Conservation (phyloP, 2,888 invertebrate genomes). For the Caenorhabditis afra region DNA sequence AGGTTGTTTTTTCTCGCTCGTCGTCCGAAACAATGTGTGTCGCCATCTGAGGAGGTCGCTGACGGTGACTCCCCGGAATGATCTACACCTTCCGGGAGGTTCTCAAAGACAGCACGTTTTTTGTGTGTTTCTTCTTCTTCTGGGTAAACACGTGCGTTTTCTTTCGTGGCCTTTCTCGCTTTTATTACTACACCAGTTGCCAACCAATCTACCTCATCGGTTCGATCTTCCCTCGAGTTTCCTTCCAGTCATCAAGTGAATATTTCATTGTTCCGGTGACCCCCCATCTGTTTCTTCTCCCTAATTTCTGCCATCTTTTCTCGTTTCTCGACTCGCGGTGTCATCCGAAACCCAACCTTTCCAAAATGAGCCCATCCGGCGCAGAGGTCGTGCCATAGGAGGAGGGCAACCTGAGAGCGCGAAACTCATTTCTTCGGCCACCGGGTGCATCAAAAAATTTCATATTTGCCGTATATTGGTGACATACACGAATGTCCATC, state of each 20-base stretch:
- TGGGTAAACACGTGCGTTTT: conserved; percentile 34
- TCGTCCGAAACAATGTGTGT: conserved; percentile 48
- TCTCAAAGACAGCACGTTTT: conserved; percentile 29
- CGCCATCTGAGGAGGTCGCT: conserved; percentile 27
- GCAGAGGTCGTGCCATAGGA: conserved; percentile 43
- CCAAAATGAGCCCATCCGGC: conserved; percentile 26
- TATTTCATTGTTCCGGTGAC: conserved; percentile 18
- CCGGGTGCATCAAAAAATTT: conserved; percentile 32
- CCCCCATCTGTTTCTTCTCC: conserved; percentile 1
- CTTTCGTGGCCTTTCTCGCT: neutral
- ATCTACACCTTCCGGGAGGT: conserved; percentile 50
- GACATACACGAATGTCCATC: conserved; percentile 9
- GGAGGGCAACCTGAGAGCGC: conserved; percentile 52
- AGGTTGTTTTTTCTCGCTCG: neutral
- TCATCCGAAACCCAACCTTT: conserved; percentile 52
- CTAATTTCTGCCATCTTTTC: neutral
- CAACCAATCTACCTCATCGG: neutral
- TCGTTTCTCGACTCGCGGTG: neutral
- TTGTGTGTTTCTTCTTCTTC: conserved; percentile 43
- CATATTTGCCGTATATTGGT: conserved; percentile 6
- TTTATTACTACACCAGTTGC: conserved; percentile 21
- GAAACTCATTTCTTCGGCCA: conserved; percentile 35
- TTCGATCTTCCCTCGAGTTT: neutral
- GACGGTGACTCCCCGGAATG: conserved; percentile 15
- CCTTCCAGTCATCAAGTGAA: conserved; percentile 23